Evolutionary conservation across 2,888 invertebrate genomes (phyloP), one percentile per base, ranked within the genome.

Genomic region (Salticus scenicus): DNA sequence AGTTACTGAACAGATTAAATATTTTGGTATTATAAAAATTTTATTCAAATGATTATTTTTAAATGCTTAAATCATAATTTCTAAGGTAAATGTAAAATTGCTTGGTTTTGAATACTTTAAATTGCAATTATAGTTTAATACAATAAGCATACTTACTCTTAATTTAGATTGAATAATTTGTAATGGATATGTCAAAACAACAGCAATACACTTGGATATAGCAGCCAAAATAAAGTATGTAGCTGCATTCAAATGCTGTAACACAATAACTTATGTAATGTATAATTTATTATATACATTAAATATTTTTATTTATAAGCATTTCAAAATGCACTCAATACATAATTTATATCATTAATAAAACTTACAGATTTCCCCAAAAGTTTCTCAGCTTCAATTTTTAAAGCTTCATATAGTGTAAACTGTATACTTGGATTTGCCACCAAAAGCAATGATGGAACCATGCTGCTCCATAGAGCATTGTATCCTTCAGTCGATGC

Each of bases 351-450:
- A 67, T 28, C 14, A 31, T 28, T 30, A 67, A 31, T 30, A 10
- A 12, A 27, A 27, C 42, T 70, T 28, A 17, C 70, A 24, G 27
- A 42, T 42, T 41, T 70, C 7, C 83, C 79, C 27, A 71, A 24
- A 20, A 31, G n/a, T 37, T 64, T 80, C 8, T 47, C 24, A 27
- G 67, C 33, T 77, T 86, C 78, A 27, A 84, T 51, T 74, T 98
- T 98, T 17, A 97, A 92, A 76, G 94, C 92, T 92, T 98, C 97
- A 91, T 98, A 98, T 74, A 96, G 94, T 94, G 97, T 96, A 90
- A 97, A 97, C 91, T 97, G 97, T 88, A 98, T 94, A 0, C 97
- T 96, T 20, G 98, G 98, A 92, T 98, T 98, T 12, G 94, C 93
- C 27, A 96, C 96, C 47, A 98, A 92, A 83, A 97, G 92, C n/a